Base-by-base conservation (phyloP, 2,888 invertebrate species). In the Pseudococcus jackbeardsleyi region DNA sequence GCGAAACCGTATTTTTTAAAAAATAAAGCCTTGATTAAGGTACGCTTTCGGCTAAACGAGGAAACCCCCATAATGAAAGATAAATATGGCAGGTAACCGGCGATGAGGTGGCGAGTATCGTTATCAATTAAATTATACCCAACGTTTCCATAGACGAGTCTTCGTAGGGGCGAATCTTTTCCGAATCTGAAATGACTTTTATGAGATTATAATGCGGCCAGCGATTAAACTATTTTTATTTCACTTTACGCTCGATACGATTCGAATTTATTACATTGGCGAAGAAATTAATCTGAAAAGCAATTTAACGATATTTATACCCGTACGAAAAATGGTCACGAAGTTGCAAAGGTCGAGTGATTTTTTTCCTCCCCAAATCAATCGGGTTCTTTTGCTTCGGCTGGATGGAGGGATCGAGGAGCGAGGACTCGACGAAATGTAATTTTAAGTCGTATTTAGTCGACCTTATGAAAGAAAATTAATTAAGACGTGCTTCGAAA, bases 401-500 rank as follows among this genome's bases (percentile, higher is more conserved):
- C 26, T 33, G 1, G 26, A 33, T 33, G 26, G 26, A 33, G 1
- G 26, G 26, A 33, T 33, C 26, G 26, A 33, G 26, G 26, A 33
- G 26, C 26, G 3, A 33, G 26, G 26, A 3, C 26, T 33, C 26
- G 26, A 33, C 26, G 26, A 33, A 68, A 68, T 68, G 68, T 68
- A 68, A 68, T 68, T 68, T 26, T 68, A 68, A 68, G 68, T 68
- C 68, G 68, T 68, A 68, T 68, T 68, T 68, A 68, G 68, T 68
- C 68, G 68, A 68, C 68, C 68, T 68, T 68, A 68, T 68, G 68
- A 68, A 68, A 68, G 68, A 68, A 68, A 68, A 68, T 68, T 68
- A 68, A 68, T 68, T 68, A 68, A 68, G 68, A 68, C 68, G 68
- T 68, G 68, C 68, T 68, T 68, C 12, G 68, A 68, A 68, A 68